Conservation (phyloP, 2,797 vertebrate species). For the Halcyon chelicuti region DNA sequence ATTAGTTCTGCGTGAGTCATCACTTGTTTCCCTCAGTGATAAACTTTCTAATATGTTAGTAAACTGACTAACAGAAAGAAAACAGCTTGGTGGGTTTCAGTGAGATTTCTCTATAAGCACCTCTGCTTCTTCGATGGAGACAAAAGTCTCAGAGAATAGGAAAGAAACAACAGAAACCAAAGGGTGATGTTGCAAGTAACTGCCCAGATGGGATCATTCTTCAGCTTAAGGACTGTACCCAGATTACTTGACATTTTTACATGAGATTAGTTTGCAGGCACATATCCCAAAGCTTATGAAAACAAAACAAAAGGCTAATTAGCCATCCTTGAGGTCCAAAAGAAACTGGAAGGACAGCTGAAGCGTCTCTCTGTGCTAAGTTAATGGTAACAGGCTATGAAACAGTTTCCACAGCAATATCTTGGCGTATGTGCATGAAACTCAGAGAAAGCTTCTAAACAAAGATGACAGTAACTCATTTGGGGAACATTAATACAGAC, state of each 20-base stretch:
- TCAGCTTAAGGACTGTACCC: background rate
- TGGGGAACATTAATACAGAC: background rate
- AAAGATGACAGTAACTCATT: background rate
- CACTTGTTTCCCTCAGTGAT: background rate
- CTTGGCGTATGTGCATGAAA: background rate
- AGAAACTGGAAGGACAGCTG: background rate
- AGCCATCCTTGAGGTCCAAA: background rate
- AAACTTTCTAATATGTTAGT: background rate
- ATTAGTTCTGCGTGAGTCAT: background rate
- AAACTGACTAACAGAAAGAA: background rate
- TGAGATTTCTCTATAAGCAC: background rate
- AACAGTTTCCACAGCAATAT: background rate
- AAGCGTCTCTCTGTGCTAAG: background rate
- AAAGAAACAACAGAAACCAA: background rate
- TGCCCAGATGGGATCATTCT: background rate
- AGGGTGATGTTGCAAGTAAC: background rate
- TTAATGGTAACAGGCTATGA: background rate
- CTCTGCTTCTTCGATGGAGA: background rate
- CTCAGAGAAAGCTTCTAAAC: background rate
- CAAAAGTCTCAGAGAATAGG: background rate
- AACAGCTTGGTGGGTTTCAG: background rate
- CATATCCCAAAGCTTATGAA: background rate
- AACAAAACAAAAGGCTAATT: background rate
- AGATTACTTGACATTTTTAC: background rate
- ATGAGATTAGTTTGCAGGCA: background rate